Conservation (phyloP, 2,888 invertebrate species). For the Drymonia ruficornis region DNA sequence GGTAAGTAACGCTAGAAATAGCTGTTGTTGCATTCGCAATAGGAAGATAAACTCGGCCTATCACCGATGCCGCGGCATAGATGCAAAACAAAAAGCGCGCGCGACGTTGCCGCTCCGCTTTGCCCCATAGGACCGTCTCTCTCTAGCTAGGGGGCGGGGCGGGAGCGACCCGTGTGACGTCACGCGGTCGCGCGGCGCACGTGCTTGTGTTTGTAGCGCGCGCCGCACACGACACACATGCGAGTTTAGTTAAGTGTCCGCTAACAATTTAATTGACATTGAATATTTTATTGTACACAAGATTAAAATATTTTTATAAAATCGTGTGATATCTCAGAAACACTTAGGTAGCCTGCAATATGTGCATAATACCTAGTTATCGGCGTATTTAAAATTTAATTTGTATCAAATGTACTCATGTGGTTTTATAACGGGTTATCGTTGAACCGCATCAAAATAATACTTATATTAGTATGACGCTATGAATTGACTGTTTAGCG, state of each 20-base stretch:
- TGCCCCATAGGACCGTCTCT: conserved; percentile 47
- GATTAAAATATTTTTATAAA: conserved; percentile 9
- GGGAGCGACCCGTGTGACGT: conserved; percentile 72
- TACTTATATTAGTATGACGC: neutral
- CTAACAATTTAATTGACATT: conserved; percentile 62
- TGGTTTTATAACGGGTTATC: conserved; percentile 34
- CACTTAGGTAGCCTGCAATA: too few relatives aligned
- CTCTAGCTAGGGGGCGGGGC: conserved; percentile 65
- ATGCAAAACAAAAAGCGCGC: conserved; percentile 76
- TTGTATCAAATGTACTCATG: neutral
- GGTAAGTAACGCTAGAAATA: conserved; percentile 67
- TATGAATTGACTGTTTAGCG: conserved; percentile 22
- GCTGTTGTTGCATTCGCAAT: conserved; percentile 77
- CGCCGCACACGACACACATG: conserved; percentile 71
- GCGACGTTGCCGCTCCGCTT: conserved; percentile 73
- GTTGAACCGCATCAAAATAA: conserved; percentile 23
- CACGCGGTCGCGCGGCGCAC: conserved; percentile 72
- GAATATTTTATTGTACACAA: conserved; percentile 45
- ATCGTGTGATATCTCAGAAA: too few relatives aligned
- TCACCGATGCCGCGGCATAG: conserved; percentile 63
- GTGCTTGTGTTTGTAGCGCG: conserved; percentile 82
- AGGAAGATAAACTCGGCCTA: conserved; percentile 80
- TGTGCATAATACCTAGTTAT: too few relatives aligned
- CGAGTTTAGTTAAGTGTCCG: conserved; percentile 48
- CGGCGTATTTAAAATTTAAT: neutral